These are phyloP conservation scores for Hydropsyche tenuis DNA, from an alignment of 1,140 invertebrate genomes.

Conservation along the genomic window DNA sequence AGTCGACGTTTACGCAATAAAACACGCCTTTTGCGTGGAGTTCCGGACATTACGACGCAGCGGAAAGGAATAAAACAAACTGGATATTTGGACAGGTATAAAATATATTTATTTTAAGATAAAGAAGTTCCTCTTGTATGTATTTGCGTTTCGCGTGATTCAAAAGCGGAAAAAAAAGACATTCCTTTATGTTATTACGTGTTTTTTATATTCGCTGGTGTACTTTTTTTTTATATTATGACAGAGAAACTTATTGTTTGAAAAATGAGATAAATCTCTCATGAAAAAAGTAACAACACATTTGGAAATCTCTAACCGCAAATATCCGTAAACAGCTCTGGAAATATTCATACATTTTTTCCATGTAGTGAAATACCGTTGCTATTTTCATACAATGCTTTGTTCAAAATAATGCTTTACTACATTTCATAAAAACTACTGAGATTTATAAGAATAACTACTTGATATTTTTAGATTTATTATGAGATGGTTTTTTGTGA, in stretches of 20 bases:
- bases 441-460: no score
- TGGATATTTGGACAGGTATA: conserved; percentile 3
- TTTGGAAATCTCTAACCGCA: no score
- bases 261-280: neutral
- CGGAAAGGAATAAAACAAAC: conserved; percentile 15
- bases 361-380: no score
- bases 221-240: neutral
- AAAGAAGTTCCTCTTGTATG: neutral
- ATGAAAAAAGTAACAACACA: neutral
- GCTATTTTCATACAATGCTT: no score
- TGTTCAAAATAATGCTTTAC: no score
- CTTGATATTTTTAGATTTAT: no score
- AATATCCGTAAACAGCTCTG: no score
- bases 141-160: neutral
- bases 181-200: conserved; percentile 7
- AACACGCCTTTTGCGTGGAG: conserved; percentile 14
- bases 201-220: neutral
- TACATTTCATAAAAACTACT: no score
- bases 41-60: conserved; percentile 15
- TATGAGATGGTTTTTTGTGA: no score
- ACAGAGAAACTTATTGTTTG: neutral
- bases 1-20: conserved; percentile 5
- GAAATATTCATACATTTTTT: no score
- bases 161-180: neutral
- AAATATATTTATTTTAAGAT: conserved; percentile 5